Percentiles rank a stretch among this genome's conserved stretches.
These are phyloP conservation scores for Sipunculus nudus DNA, from an alignment of 2,888 invertebrate species.

Conservation along the genomic window DNA sequence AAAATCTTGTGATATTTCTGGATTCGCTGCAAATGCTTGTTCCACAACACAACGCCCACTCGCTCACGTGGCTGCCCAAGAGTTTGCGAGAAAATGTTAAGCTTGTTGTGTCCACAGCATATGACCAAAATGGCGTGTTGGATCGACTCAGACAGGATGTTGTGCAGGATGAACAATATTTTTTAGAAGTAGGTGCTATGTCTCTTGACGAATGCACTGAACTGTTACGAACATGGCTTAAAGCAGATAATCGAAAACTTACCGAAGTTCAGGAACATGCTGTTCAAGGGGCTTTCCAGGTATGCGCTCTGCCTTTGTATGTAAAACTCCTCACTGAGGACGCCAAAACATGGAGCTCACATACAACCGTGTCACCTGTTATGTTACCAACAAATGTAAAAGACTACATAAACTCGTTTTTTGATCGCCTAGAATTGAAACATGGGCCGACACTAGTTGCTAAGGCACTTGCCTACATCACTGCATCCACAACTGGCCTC, in stretches of 20 bases:
- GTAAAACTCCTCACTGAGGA: constrained; percentile 47
- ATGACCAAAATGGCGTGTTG: constrained; percentile 44
- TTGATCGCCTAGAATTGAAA: constrained; percentile 49
- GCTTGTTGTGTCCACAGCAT: constrained; percentile 51
- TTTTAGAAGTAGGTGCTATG: constrained; percentile 27
- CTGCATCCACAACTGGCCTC: constrained; percentile 58
- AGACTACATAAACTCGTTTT: constrained; percentile 46
- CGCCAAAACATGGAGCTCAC: constrained; percentile 46
- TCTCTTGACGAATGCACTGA: constrained; percentile 12
- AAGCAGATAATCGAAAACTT: constrained; percentile 43
- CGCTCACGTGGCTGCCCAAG: constrained; percentile 46
- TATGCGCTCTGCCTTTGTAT: constrained; percentile 52
- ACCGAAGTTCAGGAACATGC: constrained; percentile 46
- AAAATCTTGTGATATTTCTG: constrained; percentile 50
- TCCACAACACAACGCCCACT: constrained; percentile 28
- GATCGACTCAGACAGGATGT: constrained; percentile 43
- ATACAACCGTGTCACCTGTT: constrained; percentile 3
- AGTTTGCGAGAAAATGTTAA: constrained; percentile 55
- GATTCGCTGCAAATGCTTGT: constrained; percentile 38
- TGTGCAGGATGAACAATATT: constrained; percentile 24
- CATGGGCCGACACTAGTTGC: constrained; percentile 52
- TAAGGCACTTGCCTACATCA: constrained; percentile 52
- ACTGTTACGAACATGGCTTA: constrained; percentile 30
- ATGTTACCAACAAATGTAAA: constrained; percentile 42
- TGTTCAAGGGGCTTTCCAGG: constrained; percentile 41